phyloP scores from a whole-genome alignment of 2,888 invertebrate species.

The Oasisia sp. region DNA sequence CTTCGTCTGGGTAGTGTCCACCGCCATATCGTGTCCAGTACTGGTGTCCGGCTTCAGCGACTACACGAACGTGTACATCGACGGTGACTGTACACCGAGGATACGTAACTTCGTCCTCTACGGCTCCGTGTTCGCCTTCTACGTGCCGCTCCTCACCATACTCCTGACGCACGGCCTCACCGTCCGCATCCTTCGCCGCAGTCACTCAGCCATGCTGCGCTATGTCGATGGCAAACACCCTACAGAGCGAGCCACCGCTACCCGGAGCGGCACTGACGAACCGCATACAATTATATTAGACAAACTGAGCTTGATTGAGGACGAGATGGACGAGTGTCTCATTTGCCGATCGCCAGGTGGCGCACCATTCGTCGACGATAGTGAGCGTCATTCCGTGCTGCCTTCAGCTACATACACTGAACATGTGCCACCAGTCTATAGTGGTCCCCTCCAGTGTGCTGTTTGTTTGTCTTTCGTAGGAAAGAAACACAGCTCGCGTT shows the following conservation, averaged over 20 bases:
- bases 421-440: not conserved
- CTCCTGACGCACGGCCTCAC: slow-evolving; percentile 91
- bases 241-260: not conserved
- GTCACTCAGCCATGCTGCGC: slow-evolving; percentile 64
- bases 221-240: slow-evolving; percentile 39
- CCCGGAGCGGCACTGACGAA: not conserved
- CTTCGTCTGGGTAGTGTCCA: slow-evolving; percentile 91
- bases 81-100: slow-evolving; percentile 53
- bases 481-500: not conserved
- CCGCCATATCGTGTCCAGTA: slow-evolving; percentile 67
- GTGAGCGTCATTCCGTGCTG: not conserved
- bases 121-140: slow-evolving; percentile 94
- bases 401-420: not conserved
- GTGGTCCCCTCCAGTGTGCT: not conserved
- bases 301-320: slow-evolving; percentile 35
- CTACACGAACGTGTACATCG: slow-evolving; percentile 50
- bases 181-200: slow-evolving; percentile 84
- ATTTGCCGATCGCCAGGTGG: not conserved
- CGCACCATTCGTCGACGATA: not conserved
- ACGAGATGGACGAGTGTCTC: slow-evolving; percentile 36
- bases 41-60: slow-evolving; percentile 58
- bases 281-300: slow-evolving; percentile 19
- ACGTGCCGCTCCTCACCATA: slow-evolving; percentile 95
- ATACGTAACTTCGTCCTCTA: slow-evolving; percentile 72
- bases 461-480: not conserved